These are phyloP conservation scores for Cheilosia impressa DNA, from an alignment of 2,888 invertebrate genomes.

Conservation along the genomic window DNA sequence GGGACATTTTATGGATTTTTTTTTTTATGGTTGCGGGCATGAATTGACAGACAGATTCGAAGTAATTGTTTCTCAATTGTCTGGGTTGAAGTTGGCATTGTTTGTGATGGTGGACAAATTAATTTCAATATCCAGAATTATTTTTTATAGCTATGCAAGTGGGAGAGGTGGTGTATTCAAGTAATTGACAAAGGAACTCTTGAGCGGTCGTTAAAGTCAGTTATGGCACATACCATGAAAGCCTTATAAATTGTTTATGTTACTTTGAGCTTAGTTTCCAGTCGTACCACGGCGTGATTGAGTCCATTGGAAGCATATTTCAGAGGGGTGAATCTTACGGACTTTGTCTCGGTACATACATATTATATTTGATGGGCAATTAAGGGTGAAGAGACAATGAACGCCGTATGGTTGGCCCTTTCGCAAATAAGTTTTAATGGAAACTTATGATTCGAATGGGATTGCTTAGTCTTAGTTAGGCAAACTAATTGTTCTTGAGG, in stretches of 20 bases:
- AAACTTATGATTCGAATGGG: constrained; percentile 33
- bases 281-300: constrained; percentile 12
- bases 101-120: constrained; percentile 43
- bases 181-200: neutral
- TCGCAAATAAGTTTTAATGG: constrained; percentile 34
- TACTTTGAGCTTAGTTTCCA: constrained; percentile 11
- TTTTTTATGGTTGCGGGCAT: constrained; percentile 42
- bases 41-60: constrained; percentile 42
- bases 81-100: constrained; percentile 18
- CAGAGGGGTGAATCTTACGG: constrained; percentile 16
- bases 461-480: constrained; percentile 29
- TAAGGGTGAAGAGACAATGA: constrained; percentile 35
- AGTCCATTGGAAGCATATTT: constrained; percentile 31
- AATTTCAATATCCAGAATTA: constrained; percentile 50
- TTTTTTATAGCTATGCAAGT: constrained; percentile 1
- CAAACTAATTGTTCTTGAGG: constrained; percentile 27
- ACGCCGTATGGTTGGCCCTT: constrained; percentile 40
- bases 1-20: constrained; percentile 46
- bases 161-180: neutral
- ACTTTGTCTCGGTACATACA: constrained; percentile 10
- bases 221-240: constrained; percentile 49
- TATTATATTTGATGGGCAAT: constrained; percentile 45
- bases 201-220: constrained; percentile 51
- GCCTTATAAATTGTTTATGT: constrained; percentile 50
- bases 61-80: constrained; percentile 70